phyloP scores from a whole-genome alignment of 1,140 invertebrate species.

The Bombus sylvicola region DNA sequence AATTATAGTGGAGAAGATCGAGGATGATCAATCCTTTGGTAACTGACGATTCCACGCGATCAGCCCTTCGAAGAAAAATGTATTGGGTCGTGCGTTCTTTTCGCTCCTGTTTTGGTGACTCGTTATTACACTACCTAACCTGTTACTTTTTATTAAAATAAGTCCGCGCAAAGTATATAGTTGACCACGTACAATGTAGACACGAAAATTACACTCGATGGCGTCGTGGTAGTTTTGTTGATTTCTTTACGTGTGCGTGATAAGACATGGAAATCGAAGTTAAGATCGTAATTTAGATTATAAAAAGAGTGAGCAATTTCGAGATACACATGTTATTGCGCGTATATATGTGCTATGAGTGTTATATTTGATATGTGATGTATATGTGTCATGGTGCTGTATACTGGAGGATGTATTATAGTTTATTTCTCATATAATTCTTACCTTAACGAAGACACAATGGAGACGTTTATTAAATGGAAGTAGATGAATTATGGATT shows the following conservation, averaged over 20 bases:
- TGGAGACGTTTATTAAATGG: no score
- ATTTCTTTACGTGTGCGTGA: background rate
- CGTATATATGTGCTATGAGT: background rate
- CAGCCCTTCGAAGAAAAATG: background rate
- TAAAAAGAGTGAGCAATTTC: background rate
- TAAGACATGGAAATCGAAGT: background rate
- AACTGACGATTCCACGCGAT: slow-evolving; percentile 23
- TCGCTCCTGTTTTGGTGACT: background rate
- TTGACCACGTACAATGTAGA: background rate
- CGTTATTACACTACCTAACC: background rate
- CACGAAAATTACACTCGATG: background rate
- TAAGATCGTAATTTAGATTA: background rate
- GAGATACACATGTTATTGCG: no score
- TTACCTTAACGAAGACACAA: background rate
- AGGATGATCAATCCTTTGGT: slow-evolving; percentile 3
- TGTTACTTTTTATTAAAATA: background rate
- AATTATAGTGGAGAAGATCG: slow-evolving; percentile 22
- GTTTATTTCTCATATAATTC: background rate
- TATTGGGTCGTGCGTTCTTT: background rate
- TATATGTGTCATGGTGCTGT: background rate
- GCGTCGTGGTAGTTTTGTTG: background rate
- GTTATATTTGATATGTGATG: background rate
- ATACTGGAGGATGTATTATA: background rate
- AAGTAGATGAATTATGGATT: no score
- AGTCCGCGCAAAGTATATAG: background rate